Percentiles rank a stretch among this genome's conserved stretches.
These are phyloP conservation scores for Lepetodrilus schrolli DNA, from an alignment of 2,888 invertebrate species.

Conservation along the genomic window DNA sequence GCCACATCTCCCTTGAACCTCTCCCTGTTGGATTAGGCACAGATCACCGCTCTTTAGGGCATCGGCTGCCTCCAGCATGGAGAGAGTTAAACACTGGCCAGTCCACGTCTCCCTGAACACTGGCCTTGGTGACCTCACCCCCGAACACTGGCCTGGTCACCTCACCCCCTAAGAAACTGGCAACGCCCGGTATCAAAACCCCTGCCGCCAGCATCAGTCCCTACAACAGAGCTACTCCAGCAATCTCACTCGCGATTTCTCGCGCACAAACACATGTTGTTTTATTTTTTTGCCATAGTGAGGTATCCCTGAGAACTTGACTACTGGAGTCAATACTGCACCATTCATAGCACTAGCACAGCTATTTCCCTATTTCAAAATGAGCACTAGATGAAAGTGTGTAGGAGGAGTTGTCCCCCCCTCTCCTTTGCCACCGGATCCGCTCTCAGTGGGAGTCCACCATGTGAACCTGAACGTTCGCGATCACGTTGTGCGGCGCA, in stretches of 20 bases:
- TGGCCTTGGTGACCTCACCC: neutral
- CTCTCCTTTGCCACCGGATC: neutral
- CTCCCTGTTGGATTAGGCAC: too few relatives aligned
- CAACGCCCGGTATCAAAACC: too few relatives aligned
- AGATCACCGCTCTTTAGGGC: too few relatives aligned
- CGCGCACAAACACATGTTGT: neutral
- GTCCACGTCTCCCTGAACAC: neutral
- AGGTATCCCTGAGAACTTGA: conserved; percentile 29
- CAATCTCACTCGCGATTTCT: neutral
- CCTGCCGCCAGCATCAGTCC: too few relatives aligned
- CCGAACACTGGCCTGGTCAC: too few relatives aligned
- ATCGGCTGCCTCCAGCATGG: too few relatives aligned
- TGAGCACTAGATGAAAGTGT: neutral
- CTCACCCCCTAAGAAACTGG: too few relatives aligned
- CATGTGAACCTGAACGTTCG: conserved; percentile 94
- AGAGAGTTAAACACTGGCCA: too few relatives aligned
- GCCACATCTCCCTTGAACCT: too few relatives aligned
- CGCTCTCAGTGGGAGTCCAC: conserved; percentile 80
- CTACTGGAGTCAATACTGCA: neutral
- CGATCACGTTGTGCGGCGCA: conserved; percentile 81
- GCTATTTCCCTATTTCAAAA: too few relatives aligned
- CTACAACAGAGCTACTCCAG: neutral
- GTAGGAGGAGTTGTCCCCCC: neutral
- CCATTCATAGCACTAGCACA: neutral
- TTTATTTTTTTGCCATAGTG: conserved; percentile 6